A percentile compares a stretch with the other conserved stretches of the same genome.
These are phyloP conservation scores for Rotaria sp. DNA, from an alignment of 2,888 invertebrate genomes.

Conservation along the genomic window DNA sequence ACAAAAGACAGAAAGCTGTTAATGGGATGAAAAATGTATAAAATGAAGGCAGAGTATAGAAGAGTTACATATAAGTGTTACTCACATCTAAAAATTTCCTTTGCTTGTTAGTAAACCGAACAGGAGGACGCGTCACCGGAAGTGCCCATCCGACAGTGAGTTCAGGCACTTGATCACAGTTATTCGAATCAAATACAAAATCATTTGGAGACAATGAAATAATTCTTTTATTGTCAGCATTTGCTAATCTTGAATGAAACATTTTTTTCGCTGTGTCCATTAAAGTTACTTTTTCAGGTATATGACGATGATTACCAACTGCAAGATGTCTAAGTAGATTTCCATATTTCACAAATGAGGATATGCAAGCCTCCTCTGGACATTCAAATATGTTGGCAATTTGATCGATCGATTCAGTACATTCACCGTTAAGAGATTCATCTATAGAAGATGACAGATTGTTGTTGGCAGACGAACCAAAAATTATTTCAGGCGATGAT, in stretches of 20 bases:
- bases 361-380: background rate
- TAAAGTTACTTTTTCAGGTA: background rate
- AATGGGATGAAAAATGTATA: too few relatives aligned
- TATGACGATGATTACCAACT: background rate
- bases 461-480: background rate
- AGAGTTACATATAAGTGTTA: too few relatives aligned
- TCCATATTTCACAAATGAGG: background rate
- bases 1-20: background rate
- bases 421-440: too few relatives aligned
- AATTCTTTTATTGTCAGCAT: background rate
- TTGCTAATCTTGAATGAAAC: background rate
- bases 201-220: background rate
- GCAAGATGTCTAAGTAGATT: background rate
- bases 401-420: too few relatives aligned
- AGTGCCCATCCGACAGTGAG: background rate
- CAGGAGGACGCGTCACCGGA: background rate
- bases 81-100: background rate
- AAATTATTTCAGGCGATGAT: background rate
- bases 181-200: background rate
- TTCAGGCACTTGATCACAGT: background rate
- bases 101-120: background rate
- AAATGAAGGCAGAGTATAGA: too few relatives aligned
- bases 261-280: background rate
- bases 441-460: background rate
- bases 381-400: background rate